Evolutionary conservation across 2,888 invertebrate species (phyloP).

Genomic region (Colletes collaris): DNA sequence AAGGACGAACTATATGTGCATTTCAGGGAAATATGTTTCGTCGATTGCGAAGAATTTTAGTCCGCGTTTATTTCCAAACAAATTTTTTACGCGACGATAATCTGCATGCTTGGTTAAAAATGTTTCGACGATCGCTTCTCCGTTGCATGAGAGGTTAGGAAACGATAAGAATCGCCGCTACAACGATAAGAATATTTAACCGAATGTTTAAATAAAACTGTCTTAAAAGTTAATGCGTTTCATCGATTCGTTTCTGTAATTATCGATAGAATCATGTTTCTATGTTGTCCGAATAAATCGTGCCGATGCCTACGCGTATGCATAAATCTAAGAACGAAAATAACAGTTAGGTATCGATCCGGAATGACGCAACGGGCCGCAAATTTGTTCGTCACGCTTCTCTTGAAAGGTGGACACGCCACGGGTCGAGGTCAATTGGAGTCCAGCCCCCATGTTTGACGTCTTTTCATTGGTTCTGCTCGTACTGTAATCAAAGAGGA

Average conservation of each 20-base stretch:
- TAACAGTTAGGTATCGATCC: conserved; percentile 29
- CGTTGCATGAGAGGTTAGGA: not conserved
- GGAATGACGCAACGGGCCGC: conserved; percentile 44
- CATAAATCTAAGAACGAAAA: conserved; percentile 13
- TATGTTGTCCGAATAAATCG: not conserved
- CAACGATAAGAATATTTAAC: too few species aligned
- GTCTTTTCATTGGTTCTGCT: conserved; percentile 53
- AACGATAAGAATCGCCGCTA: not conserved
- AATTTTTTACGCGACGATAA: too few species aligned
- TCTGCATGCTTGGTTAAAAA: not conserved
- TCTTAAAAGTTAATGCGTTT: not conserved
- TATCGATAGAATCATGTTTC: not conserved
- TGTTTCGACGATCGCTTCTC: not conserved
- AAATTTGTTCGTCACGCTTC: conserved; percentile 45
- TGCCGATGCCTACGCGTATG: not conserved
- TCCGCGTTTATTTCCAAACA: too few species aligned
- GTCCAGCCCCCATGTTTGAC: conserved; percentile 61
- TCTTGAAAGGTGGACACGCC: conserved; percentile 31
- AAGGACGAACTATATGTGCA: not conserved
- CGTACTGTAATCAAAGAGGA: conserved; percentile 21
- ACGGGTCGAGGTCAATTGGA: conserved; percentile 38
- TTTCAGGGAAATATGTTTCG: not conserved
- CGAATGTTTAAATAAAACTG: not conserved
- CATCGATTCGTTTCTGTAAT: not conserved
- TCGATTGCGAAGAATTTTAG: not conserved